These are phyloP conservation scores for Zeugodacus cucurbitae DNA, from an alignment of 1,140 invertebrate species.

Conservation along the genomic window DNA sequence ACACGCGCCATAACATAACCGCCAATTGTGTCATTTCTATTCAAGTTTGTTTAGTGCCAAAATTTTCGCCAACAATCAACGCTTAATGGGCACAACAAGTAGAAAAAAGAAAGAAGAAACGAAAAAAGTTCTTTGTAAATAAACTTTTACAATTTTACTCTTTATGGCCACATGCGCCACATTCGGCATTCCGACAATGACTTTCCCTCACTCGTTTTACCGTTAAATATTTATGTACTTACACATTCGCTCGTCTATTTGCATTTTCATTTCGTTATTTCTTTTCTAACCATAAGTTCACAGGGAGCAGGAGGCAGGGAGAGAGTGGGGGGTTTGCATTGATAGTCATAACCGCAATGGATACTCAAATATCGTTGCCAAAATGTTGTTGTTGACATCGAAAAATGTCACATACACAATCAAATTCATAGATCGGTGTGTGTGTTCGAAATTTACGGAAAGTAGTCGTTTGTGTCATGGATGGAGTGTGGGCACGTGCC, in stretches of 20 bases:
- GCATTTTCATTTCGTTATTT: background rate
- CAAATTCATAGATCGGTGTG: background rate
- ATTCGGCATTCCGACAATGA: background rate
- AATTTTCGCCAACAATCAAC: background rate
- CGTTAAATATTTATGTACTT: background rate
- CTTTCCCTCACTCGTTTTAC: background rate
- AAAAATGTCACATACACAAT: background rate
- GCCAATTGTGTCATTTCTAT: slow-evolving; percentile 6
- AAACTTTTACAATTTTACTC: slow-evolving; percentile 10
- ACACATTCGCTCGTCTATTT: background rate
- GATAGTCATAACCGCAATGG: background rate
- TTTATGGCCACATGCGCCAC: background rate
- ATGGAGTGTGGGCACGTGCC: background rate
- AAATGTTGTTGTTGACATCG: slow-evolving; percentile 23
- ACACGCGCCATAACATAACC: background rate
- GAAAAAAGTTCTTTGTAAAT: background rate
- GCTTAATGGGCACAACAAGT: background rate
- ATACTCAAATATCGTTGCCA: background rate
- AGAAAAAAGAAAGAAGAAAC: background rate
- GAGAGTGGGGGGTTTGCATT: background rate
- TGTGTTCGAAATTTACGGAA: background rate
- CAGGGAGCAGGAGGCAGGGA: background rate
- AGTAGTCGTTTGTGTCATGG: background rate
- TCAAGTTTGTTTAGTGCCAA: background rate
- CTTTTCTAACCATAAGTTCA: background rate